phyloP scores from a whole-genome alignment of 2,888 invertebrate species.

The Campopleginae sp. region DNA sequence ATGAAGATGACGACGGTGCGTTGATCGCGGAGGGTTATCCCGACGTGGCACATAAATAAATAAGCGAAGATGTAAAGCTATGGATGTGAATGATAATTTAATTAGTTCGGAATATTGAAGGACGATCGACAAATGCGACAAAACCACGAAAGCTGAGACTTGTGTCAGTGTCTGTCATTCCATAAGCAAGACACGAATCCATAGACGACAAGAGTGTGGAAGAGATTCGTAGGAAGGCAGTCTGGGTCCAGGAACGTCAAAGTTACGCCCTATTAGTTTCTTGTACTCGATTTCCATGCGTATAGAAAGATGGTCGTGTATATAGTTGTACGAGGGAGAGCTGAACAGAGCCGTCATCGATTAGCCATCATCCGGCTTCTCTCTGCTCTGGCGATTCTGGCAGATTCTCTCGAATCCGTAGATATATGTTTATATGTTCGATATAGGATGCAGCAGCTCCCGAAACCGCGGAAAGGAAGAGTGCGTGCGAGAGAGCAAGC shows the following conservation, averaged over 20 bases:
- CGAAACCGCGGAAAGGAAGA: slow-evolving; percentile 43
- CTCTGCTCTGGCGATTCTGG: slow-evolving; percentile 66
- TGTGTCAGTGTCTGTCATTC: slow-evolving; percentile 2
- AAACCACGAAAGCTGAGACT: slow-evolving; percentile 12
- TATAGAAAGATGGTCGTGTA: neutral
- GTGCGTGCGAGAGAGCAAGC: neutral
- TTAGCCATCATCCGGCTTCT: slow-evolving; percentile 71
- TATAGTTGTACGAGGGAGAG: slow-evolving; percentile 31
- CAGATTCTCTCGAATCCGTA: slow-evolving; percentile 46
- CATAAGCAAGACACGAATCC: slow-evolving; percentile 15
- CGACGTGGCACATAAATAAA: neutral
- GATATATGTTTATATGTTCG: neutral
- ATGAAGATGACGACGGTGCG: neutral
- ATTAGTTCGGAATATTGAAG: neutral
- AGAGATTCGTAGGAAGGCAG: neutral
- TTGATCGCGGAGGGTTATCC: neutral
- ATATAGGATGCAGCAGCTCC: slow-evolving; percentile 38
- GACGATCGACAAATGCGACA: neutral
- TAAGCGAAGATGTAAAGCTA: neutral
- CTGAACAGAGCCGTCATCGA: slow-evolving; percentile 69
- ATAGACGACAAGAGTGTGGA: neutral
- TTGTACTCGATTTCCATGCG: neutral
- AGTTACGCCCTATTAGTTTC: slow-evolving; percentile 23
- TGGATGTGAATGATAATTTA: neutral
- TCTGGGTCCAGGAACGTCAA: neutral